phyloP scores from a whole-genome alignment of 2,888 invertebrate genomes.

The Drosophila antonietae region DNA sequence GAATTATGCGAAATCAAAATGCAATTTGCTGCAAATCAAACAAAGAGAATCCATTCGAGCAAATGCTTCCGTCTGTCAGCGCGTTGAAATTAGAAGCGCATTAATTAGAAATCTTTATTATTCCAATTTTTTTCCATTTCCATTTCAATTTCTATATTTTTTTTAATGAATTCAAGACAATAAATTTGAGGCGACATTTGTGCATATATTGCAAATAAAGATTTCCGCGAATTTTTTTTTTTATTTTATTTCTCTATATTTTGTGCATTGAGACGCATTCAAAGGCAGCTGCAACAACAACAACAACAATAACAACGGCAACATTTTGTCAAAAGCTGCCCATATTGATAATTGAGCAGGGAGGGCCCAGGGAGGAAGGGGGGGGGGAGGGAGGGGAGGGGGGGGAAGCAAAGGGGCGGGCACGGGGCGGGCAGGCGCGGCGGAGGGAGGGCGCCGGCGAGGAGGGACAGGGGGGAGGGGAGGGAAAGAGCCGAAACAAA shows the following conservation, averaged over 20 bases:
- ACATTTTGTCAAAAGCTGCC: conserved; percentile 42
- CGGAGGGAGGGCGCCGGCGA: no score
- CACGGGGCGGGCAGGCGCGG: no score
- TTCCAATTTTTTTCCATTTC: conserved; percentile 42
- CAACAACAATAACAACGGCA: conserved; percentile 18
- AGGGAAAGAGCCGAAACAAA: no score
- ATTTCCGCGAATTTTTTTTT: conserved; percentile 65
- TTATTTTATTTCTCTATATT: conserved; percentile 44
- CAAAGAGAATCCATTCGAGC: conserved; percentile 58
- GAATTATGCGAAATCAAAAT: conserved; percentile 75
- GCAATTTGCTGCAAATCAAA: conserved; percentile 43
- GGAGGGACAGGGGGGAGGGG: no score
- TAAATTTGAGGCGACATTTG: conserved; percentile 73
- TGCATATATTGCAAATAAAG: conserved; percentile 67
- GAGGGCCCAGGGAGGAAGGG: no score
- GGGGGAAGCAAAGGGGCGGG: no score
- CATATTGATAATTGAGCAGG: conserved; percentile 56
- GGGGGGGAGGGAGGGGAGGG: no score
- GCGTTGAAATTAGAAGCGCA: conserved; percentile 76
- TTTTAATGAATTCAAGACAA: conserved; percentile 47
- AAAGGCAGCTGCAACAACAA: conserved; percentile 15
- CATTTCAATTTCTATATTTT: conserved; percentile 27
- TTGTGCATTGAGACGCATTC: conserved; percentile 32
- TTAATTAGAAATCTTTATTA: conserved; percentile 78
- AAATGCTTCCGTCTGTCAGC: conserved; percentile 73